Evolutionary conservation across 2,888 invertebrate species (phyloP).

Genomic region (Lepas anatifera): DNA sequence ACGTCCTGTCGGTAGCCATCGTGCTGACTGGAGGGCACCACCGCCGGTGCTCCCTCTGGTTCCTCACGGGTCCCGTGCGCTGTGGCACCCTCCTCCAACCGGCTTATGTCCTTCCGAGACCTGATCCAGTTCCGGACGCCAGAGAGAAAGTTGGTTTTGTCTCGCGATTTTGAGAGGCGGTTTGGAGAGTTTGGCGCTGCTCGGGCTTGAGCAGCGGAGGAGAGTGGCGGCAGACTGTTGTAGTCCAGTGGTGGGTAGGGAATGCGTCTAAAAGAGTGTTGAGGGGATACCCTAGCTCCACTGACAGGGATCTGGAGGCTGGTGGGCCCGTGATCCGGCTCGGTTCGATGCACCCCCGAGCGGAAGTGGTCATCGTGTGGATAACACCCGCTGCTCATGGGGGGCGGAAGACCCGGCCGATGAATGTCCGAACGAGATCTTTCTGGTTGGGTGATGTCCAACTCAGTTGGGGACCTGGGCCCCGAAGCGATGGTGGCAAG

Average conservation of each 20-base stretch:
- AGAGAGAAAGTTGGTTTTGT: background rate
- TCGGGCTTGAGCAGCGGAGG: background rate
- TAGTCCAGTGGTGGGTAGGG: background rate
- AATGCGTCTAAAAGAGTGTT: no score
- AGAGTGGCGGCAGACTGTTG: background rate
- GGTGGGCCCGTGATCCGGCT: background rate
- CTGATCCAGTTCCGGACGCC: slow-evolving; percentile 9
- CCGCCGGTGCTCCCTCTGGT: slow-evolving; percentile 24
- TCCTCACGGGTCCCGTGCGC: slow-evolving; percentile 18
- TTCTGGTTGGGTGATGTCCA: no score
- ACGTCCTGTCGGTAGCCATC: slow-evolving; percentile 20
- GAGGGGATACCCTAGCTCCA: no score
- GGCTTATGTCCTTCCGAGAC: background rate
- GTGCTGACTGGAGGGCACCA: slow-evolving; percentile 10
- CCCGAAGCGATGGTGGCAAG: background rate
- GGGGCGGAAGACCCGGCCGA: no score
- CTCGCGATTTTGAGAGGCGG: background rate
- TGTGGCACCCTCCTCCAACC: background rate
- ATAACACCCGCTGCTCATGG: no score
- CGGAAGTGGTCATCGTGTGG: no score
- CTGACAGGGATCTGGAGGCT: background rate
- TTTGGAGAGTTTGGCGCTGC: background rate
- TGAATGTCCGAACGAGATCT: no score
- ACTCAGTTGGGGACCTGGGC: no score
- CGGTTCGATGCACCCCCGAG: background rate